Evolutionary conservation across 92 coral and sea anemone species (phyloP), one percentile per base, ranked within the genome.

Genomic region (Actinernus sp.): DNA sequence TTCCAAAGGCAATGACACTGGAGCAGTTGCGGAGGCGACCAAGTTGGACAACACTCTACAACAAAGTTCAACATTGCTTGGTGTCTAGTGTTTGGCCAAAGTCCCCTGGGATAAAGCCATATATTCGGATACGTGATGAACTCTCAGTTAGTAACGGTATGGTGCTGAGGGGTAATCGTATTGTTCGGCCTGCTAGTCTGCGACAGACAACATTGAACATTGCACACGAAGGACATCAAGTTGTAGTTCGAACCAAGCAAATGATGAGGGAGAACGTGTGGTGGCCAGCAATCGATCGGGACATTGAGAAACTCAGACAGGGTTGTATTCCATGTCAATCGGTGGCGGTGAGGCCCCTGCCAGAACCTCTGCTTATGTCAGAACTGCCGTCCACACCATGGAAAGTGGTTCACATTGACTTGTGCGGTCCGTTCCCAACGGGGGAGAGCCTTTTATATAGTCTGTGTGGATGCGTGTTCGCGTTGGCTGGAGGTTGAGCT

Each of bases 391-490:
- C 30, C 24, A 3, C n/a, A n/a, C 58, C 58, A 51, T 51, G 58
- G 58, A 6, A 51, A 51, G 28, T 33, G 9, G 30, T 51, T 3
- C 58, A 51, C 28, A 34, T 34, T 51, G 58, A 45, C 28, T 16
- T 51, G 22, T 51, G 58, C n/a, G 58, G 58, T 1, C 65, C 65
- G 11, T 58, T 58, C 54, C 65, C 54, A n/a, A 30, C 65, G 20
- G 65, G 65, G 19, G 65, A 58, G 65, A 27, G 41, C 20, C 18
- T 31, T 18, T 31, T n/a, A n/a, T n/a, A n/a, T 58, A 39, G 54
- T 58, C 2, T 32, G 31, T 0, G 54, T 58, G 0, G 65, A 58
- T 58, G 31, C 54, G 13, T 58, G 65, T 26, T 58, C 65, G n/a
- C 54, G 54, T n/a, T 58, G 65, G 53, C 65, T 48, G 19, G 65